Conservation (phyloP, 2,797 vertebrate species). For the Synaphobranchus kaupii region DNA sequence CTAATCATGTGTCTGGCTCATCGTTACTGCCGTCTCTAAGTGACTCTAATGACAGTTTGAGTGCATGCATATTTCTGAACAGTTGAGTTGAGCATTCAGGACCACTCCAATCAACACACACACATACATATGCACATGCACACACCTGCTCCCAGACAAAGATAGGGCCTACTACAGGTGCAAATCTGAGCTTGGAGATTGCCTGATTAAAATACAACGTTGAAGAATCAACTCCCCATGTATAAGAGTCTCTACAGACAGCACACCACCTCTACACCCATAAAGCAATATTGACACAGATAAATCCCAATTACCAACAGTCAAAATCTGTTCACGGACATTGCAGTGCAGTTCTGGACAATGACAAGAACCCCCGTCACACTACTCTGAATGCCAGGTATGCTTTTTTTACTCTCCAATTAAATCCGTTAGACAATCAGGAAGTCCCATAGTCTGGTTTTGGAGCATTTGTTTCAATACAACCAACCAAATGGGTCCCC, state of each 20-base stretch:
- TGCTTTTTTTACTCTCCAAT: neutral
- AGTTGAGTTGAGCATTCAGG: neutral
- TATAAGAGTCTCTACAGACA: neutral
- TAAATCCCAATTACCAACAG: neutral
- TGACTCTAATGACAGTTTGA: neutral
- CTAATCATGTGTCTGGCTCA: too few relatives aligned
- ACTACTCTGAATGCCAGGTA: neutral
- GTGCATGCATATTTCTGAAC: neutral
- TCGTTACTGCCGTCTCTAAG: too few relatives aligned
- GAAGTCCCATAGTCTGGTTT: neutral
- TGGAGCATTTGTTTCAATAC: neutral
- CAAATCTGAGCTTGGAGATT: slow-evolving; percentile 37
- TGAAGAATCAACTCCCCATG: slow-evolving; percentile 32
- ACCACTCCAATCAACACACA: neutral
- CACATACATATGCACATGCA: neutral
- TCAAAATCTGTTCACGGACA: neutral
- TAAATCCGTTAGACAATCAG: neutral
- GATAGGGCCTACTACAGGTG: slow-evolving; percentile 40
- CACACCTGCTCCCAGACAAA: neutral
- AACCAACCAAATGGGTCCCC: neutral
- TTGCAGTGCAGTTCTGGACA: too few relatives aligned
- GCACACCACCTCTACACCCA: neutral
- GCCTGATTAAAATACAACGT: slow-evolving; percentile 42
- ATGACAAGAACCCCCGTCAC: too few relatives aligned
- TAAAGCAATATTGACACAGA: neutral